Percentiles rank a stretch among this genome's conserved stretches.
phyloP scores from a whole-genome alignment of 1,140 invertebrate species.

The Eurytemora carolleeae region DNA sequence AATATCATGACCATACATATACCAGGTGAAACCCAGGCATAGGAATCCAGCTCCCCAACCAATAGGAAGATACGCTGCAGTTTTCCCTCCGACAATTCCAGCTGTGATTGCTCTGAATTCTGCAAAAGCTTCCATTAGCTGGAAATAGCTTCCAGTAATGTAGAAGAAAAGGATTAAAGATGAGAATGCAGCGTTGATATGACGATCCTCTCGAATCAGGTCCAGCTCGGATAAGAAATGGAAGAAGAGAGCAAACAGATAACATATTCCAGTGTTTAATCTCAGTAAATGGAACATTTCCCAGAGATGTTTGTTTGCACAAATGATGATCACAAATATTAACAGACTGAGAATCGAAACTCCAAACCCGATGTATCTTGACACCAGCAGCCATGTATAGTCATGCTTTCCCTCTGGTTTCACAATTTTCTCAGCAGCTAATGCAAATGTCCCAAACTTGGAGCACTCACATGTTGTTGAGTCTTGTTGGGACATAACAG shows the following conservation, averaged over 20 bases:
- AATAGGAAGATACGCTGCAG: background rate
- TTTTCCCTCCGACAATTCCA: slow-evolving; percentile 10
- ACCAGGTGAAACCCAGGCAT: background rate
- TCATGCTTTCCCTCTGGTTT: background rate
- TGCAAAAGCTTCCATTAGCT: slow-evolving; percentile 2
- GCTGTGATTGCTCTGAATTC: slow-evolving; percentile 8
- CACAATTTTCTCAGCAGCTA: slow-evolving; percentile 3
- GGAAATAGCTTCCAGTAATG: background rate
- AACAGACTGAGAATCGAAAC: slow-evolving; percentile 2
- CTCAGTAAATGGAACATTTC: slow-evolving; percentile 12
- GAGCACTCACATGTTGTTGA: background rate
- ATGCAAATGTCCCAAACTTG: slow-evolving; percentile 6
- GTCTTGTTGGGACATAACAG: slow-evolving; percentile 3
- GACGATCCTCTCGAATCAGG: background rate
- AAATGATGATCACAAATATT: background rate
- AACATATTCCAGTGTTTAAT: background rate
- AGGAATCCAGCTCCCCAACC: slow-evolving; percentile 1
- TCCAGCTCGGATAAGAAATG: slow-evolving; percentile 10
- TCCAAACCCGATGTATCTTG: slow-evolving; percentile 1
- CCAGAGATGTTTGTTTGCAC: background rate
- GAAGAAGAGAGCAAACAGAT: slow-evolving; percentile 6
- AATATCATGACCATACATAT: background rate
- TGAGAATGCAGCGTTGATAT: slow-evolving; percentile 1
- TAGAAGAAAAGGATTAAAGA: slow-evolving; percentile 8
- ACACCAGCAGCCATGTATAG: slow-evolving; percentile 5